phyloP scores from a whole-genome alignment of 1,140 invertebrate genomes.

The Liolophura sinensis region DNA sequence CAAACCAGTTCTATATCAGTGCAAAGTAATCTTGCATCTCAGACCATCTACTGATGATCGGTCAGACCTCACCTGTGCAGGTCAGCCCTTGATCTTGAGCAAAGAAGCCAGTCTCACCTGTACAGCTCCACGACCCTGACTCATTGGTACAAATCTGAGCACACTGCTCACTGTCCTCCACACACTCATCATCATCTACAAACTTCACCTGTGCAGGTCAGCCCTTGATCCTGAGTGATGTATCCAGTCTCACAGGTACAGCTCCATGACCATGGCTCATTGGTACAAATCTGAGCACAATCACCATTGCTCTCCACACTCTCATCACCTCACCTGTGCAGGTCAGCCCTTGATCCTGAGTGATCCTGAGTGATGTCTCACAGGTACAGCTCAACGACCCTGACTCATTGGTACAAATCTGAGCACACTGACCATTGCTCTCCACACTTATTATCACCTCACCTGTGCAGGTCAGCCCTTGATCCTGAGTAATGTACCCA shows the following conservation, averaged over 20 bases:
- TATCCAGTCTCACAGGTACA: conserved; percentile 69
- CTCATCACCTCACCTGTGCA: conserved; percentile 30
- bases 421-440: too few relatives aligned
- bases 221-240: conserved; percentile 64
- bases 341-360: conserved; percentile 5
- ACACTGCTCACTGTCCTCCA: conserved; percentile 55
- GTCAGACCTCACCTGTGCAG: too few relatives aligned
- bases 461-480: conserved; percentile 22
- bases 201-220: conserved; percentile 59
- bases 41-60: too few relatives aligned
- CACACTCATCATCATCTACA: conserved; percentile 55
- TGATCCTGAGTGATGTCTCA: conserved; percentile 21
- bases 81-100: too few relatives aligned
- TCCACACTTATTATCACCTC: too few relatives aligned
- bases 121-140: conserved; percentile 66
- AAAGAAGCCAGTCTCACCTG: conserved; percentile 60
- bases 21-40: too few relatives aligned
- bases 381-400: too few relatives aligned
- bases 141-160: conserved; percentile 67
- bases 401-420: too few relatives aligned
- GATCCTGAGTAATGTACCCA: conserved; percentile 22
- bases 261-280: too few relatives aligned
- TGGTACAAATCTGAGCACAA: too few relatives aligned
- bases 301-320: too few relatives aligned
- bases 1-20: too few relatives aligned